Evolutionary conservation across 2,888 invertebrate genomes (phyloP), one percentile per base, ranked within the genome.

Genomic region (Dryocosmus kuriphilus): DNA sequence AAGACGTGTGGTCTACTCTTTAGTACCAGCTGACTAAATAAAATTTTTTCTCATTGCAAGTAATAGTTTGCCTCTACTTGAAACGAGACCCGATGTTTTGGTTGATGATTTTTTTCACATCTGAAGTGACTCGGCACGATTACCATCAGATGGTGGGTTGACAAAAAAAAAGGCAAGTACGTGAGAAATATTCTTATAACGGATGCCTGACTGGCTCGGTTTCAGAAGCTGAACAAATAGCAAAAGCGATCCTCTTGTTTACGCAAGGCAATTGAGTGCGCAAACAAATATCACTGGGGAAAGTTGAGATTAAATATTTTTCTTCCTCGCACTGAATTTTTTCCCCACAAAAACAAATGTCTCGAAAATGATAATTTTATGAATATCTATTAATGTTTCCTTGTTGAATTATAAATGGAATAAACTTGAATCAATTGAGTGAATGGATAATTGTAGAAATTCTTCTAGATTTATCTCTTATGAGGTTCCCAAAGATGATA

Each of bases 211-310:
- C 27, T 67, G 16, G 71, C 71, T 71, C 71, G 51, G 27, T 71
- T 71, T 71, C 71, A 71, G 71, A 71, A 71, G 71, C 71, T 71
- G 71, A 51, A 71, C 71, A 71, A 71, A 71, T 71, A 71, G 71
- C 51, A 71, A 71, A 71, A 71, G 71, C 51, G 71, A 71, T 71
- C 71, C 71, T 71, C 71, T 71, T 71, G 71, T 71, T 71, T 71
- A 71, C 71, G 71, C 71, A 71, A 71, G 71, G 51, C 71, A 71
- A 71, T 51, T 71, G 71, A 71, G 51, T 71, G 51, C 51, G 51
- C 71, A 46, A 71, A 71, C 71, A 71, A 71, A 71, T 71, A 71
- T 71, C 27, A 46, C 51, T 51, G 30, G 30, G 71, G 71, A 71
- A 71, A 71, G 51, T 71, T 71, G 51, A 51, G 19, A 71, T 51